Evolutionary conservation across 2,797 vertebrate species (phyloP).

Genomic region (Diplodus sargus): DNA sequence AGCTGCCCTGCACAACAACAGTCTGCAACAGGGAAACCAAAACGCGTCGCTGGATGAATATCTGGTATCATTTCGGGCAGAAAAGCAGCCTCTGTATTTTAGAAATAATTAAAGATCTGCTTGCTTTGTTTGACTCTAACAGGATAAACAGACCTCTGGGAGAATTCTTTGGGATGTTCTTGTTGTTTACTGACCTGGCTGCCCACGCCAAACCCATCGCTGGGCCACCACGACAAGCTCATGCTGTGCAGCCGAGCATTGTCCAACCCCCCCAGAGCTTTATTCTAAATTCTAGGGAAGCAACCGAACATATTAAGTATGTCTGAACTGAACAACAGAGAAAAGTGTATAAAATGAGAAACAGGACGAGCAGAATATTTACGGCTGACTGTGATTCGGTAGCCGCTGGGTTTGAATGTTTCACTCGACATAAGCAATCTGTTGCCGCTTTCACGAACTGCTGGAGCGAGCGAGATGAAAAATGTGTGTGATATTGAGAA

Average conservation of each 20-base stretch:
- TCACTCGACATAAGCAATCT: neutral
- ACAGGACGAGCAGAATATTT: neutral
- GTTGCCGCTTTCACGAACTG: no score
- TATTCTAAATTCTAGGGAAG: neutral
- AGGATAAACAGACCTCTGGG: conserved; percentile 4
- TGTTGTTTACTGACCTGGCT: conserved; percentile 1
- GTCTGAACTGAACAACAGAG: neutral
- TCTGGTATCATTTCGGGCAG: conserved; percentile 13
- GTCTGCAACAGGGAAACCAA: neutral
- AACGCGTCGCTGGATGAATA: neutral
- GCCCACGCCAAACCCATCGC: neutral
- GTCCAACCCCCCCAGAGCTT: neutral
- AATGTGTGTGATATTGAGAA: no score
- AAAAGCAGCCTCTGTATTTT: neutral
- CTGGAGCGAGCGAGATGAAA: no score
- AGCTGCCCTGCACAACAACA: conserved; percentile 42
- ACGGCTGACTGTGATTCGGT: neutral
- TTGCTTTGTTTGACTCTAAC: conserved; percentile 5
- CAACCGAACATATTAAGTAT: neutral
- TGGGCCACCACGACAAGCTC: neutral
- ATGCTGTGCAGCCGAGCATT: conserved; percentile 3
- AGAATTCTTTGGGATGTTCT: neutral
- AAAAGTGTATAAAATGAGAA: neutral
- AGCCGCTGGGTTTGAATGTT: neutral
- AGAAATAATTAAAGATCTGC: conserved; percentile 13